Evolutionary conservation across 2,888 invertebrate genomes (phyloP).

Genomic region (Hololepta plana): DNA sequence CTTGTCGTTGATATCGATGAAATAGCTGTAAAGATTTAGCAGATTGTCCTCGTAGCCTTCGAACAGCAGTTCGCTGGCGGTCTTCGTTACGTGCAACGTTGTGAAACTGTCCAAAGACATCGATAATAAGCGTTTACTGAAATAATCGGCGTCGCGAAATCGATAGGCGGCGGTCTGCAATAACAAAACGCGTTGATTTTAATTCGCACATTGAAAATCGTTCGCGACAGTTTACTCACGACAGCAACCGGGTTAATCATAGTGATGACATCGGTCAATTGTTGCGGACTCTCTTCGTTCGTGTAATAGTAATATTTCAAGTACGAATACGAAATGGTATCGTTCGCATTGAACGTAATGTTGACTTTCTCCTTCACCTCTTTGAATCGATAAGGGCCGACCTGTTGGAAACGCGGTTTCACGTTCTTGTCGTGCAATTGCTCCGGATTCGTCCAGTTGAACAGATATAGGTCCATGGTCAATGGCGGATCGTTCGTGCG

Average conservation of each 20-base stretch:
- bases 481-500: conserved; percentile 21
- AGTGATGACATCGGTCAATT: conserved; percentile 47
- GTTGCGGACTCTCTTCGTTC: conserved; percentile 43
- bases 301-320: conserved; percentile 53
- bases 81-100: conserved; percentile 34
- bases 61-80: conserved; percentile 53
- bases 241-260: conserved; percentile 61
- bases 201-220: not conserved
- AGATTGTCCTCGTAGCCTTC: conserved; percentile 63
- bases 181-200: conserved; percentile 7
- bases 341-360: conserved; percentile 53
- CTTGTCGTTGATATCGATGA: conserved; percentile 34
- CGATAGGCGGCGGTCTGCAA: conserved; percentile 41
- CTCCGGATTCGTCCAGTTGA: conserved; percentile 24
- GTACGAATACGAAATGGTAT: conserved; percentile 53
- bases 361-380: conserved; percentile 57
- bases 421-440: conserved; percentile 14
- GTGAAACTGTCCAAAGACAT: conserved; percentile 21
- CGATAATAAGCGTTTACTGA: conserved; percentile 36
- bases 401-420: conserved; percentile 35
- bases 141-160: conserved; percentile 34
- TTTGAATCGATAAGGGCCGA: conserved; percentile 46
- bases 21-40: conserved; percentile 37
- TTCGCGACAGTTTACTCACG: too few relatives aligned
- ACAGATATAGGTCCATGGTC: conserved; percentile 20